Base-by-base conservation (phyloP, 2,113 vertebrate genomes). In the Xenopus borealis region DNA sequence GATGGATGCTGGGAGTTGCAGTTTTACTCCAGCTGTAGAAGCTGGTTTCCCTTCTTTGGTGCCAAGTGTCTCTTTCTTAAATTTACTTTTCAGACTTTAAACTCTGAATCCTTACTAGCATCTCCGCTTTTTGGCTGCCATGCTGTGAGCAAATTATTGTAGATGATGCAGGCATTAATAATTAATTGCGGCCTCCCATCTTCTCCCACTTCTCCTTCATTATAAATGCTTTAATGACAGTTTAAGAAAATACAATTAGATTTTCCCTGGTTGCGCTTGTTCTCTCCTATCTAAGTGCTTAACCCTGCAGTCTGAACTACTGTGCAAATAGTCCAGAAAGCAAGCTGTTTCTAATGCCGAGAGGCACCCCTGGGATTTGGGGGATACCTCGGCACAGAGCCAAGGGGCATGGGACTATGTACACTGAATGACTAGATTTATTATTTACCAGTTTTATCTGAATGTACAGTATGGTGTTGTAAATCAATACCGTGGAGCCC, bases 201-300 rank as follows among this genome's bases (percentile, higher is more conserved):
- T 67, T 74, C 53, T 19, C 16, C 57, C 72, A 18, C 72, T 62
- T 75, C 46, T 66, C 52, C 73, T 69, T 75, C 52, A 75, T 75
- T 75, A 75, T 75, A 69, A 75, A 75, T 75, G 73, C 53, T 61
- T 75, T 75, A 75, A 75, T 75, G 66, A 75, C 46, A 73, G 72
- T 66, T 58, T 73, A 66, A 75, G 58, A 67, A 55, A 69, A 75
- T 63, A 69, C 66, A 75, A 75, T 75, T 33, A 75, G 66, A 69
- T 53, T 50, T 52, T 71, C 40, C 40, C 17, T 23, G 69, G 44
- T 33, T 18, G 62, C 69, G 9, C 13, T 59, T 64, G 11, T 16
- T 61, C 64, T 59, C 40, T 74, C 63, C 64, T 66, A 59, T 66
- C 63, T 73, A 27, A 40, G 23, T 19, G 45, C 33, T 40, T 53